Percentiles rank a stretch among this genome's conserved stretches.
Evolutionary conservation across 2,113 vertebrate species (phyloP).

Genomic region (Micronycteris hirsuta): DNA sequence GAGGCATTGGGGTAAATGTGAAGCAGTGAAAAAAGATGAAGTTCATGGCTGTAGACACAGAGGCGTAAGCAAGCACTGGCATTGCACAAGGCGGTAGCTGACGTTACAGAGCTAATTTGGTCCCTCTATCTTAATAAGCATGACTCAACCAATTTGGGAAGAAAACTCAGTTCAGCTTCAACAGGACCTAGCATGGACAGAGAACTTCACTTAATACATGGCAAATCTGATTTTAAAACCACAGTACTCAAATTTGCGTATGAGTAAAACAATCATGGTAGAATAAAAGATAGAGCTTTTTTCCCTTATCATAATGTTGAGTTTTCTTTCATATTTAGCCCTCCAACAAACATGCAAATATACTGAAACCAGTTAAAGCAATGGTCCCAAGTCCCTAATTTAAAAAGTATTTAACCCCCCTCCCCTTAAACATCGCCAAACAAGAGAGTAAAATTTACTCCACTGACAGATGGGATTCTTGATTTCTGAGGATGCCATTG

Average conservation of each 20-base stretch:
- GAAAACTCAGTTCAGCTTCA: constrained; percentile 18
- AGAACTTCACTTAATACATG: neutral
- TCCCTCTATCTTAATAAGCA: neutral
- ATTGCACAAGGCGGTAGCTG: neutral
- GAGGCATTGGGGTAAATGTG: neutral
- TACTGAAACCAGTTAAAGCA: neutral
- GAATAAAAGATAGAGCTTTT: neutral
- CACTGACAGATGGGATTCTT: neutral
- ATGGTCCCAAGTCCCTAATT: neutral
- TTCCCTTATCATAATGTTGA: neutral
- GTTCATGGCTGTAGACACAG: neutral
- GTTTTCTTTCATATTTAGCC: neutral
- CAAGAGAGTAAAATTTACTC: neutral
- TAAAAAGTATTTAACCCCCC: neutral
- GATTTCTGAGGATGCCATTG: neutral
- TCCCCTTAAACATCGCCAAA: neutral
- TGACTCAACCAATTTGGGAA: neutral
- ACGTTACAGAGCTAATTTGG: neutral
- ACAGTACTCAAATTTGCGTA: neutral
- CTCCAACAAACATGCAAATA: neutral
- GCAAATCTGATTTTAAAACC: constrained; percentile 1
- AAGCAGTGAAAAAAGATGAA: neutral
- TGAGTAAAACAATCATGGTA: neutral
- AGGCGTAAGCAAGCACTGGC: neutral
- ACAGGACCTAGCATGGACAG: neutral